Evolutionary conservation across 2,797 vertebrate genomes (phyloP).

Genomic region (Buceros bicornis): DNA sequence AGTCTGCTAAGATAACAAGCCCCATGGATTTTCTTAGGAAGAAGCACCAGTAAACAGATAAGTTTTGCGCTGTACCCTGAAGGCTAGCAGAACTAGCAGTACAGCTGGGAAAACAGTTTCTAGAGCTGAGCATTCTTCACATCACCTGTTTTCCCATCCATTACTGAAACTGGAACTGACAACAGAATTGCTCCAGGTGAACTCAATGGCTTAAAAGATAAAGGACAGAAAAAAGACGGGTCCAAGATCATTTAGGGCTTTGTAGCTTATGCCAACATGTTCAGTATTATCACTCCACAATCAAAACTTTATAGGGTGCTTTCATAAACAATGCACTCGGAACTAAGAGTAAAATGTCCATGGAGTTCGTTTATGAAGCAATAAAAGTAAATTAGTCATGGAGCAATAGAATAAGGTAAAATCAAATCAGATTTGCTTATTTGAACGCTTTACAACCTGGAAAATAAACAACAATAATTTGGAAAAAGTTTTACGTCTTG

Average conservation of each 20-base stretch:
- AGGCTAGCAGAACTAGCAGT: not conserved
- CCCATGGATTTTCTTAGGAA: not conserved
- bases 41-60: not conserved
- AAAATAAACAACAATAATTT: conserved; percentile 66
- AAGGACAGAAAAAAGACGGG: not conserved
- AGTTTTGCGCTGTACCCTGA: not conserved
- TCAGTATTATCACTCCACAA: conserved; percentile 22
- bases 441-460: conserved; percentile 57
- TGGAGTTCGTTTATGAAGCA: conserved; percentile 65
- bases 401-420: conserved; percentile 57
- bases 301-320: conserved; percentile 34
- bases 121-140: not conserved
- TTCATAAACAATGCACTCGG: conserved; percentile 36
- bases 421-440: conserved; percentile 61
- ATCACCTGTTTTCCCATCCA: not conserved
- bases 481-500: conserved; percentile 35
- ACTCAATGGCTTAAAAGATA: conserved; percentile 36
- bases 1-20: not conserved
- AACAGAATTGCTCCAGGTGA: conserved; percentile 27
- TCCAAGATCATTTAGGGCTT: not conserved
- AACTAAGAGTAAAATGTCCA: conserved; percentile 49
- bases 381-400: conserved; percentile 75
- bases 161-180: not conserved
- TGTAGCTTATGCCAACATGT: not conserved
- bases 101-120: not conserved